A percentile compares a stretch with the other conserved stretches of the same genome.
Conservation (phyloP, 2,113 vertebrate genomes). For the Oryzias celebensis region DNA sequence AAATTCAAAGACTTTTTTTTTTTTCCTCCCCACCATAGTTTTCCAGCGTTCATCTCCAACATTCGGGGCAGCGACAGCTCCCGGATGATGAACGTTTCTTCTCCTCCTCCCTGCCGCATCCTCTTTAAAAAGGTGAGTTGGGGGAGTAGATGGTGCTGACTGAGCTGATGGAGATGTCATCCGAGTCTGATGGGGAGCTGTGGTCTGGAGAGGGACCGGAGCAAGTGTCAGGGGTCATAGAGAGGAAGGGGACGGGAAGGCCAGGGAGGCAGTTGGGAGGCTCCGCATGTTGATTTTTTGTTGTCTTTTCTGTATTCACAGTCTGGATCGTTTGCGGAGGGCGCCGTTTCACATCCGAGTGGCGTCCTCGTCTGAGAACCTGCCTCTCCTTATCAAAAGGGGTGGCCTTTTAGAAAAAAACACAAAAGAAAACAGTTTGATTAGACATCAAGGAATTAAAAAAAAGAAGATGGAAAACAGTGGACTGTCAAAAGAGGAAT, state of each 20-base stretch:
- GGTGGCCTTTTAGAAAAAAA: conserved; percentile 83
- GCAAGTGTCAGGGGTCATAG: conserved; percentile 48
- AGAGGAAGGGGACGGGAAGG: conserved; percentile 45
- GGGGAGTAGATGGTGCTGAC: conserved; percentile 61
- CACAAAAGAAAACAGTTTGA: background rate
- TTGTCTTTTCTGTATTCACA: conserved; percentile 37
- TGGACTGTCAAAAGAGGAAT: conserved; percentile 6
- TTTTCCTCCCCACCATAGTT: conserved; percentile 15
- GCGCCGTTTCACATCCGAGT: conserved; percentile 91
- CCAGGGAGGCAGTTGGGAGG: conserved; percentile 62
- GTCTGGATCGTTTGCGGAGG: conserved; percentile 26
- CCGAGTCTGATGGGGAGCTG: conserved; percentile 58
- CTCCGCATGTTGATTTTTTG: conserved; percentile 21
- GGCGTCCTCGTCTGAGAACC: conserved; percentile 99
- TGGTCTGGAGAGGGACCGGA: conserved; percentile 36
- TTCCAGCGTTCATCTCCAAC: conserved; percentile 16
- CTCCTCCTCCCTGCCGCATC: conserved; percentile 33
- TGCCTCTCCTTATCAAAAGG: conserved; percentile 99
- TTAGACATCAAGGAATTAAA: too few relatives aligned
- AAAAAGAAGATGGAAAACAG: background rate
- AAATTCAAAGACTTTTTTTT: background rate
- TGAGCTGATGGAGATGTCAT: conserved; percentile 73
- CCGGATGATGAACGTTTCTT: conserved; percentile 38
- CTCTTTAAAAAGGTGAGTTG: conserved; percentile 60
- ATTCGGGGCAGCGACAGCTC: conserved; percentile 12